Conservation (phyloP, 1,140 invertebrate genomes). For the Heliconius congener region DNA sequence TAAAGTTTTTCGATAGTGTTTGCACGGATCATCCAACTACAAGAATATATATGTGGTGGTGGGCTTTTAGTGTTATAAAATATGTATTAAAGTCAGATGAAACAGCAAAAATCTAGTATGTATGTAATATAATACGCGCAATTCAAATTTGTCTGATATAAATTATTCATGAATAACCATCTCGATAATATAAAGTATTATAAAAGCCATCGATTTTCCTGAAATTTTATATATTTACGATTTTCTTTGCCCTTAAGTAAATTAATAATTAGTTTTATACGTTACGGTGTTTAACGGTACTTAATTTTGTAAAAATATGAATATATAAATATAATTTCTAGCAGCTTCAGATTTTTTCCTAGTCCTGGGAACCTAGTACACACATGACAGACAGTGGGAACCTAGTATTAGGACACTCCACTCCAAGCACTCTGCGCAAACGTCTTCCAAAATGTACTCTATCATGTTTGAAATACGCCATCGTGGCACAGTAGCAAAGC, state of each 20-base stretch:
- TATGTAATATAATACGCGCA: not conserved
- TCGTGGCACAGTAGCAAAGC: too few relatives aligned
- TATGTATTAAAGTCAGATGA: conserved; percentile 1
- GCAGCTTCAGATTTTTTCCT: too few relatives aligned
- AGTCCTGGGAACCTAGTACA: too few relatives aligned
- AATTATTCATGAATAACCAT: conserved; percentile 11
- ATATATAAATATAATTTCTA: too few relatives aligned
- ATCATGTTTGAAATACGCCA: not conserved
- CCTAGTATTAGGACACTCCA: too few relatives aligned
- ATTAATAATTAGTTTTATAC: not conserved
- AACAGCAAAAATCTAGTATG: not conserved
- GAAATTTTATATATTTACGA: not conserved
- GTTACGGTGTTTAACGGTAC: too few relatives aligned
- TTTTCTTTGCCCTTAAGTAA: not conserved
- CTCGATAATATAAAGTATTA: not conserved
- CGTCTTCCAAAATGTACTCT: not conserved
- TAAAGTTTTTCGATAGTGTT: not conserved
- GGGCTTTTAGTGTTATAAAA: not conserved
- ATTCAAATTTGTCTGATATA: conserved; percentile 1
- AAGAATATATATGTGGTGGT: not conserved
- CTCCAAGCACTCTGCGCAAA: not conserved
- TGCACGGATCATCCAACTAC: not conserved
- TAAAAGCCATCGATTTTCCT: not conserved
- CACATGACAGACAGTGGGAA: too few relatives aligned
- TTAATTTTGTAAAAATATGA: too few relatives aligned